Evolutionary conservation across 2,797 vertebrate genomes (phyloP), one percentile per base, ranked within the genome.

Genomic region (Schizothorax lantsangensis): DNA sequence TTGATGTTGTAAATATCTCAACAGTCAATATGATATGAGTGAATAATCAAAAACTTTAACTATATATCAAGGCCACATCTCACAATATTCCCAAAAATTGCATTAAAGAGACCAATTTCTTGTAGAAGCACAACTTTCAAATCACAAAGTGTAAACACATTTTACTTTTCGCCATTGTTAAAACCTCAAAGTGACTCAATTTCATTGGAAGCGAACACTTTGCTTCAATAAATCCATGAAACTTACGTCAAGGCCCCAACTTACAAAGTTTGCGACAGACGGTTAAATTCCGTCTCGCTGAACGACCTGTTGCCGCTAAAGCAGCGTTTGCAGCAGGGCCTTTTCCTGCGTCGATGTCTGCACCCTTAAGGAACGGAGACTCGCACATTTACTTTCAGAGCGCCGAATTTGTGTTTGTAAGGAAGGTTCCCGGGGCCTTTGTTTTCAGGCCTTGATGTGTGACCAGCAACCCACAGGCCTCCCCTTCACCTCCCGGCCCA

Each of bases 371-470:
- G 45, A 96, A 79, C 68, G 26, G 78, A 90, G 86, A 81, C 83
- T 83, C 85, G 95, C 95, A 95, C 96, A 96, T 96, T 96, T 96
- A 95, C 96, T 96, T 96, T 96, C 95, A 94, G 95, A 92, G 93
- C 95, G 93, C 94, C 94, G 95, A 96, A 96, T 97, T 96, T 96
- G 95, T 97, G 96, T 97, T 96, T 96, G 96, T 96, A 94, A 96
- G 96, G 95, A 96, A 96, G 96, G 96, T 95, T 97, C 96, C 95
- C 93, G 95, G 95, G 90, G 92, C 95, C 97, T 98, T 98, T 99
- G 98, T 99, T 95, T 97, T 92, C 96, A 96, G 95, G 96, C 97
- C 98, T 97, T 98, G 97, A 98, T 98, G 98, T 99, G 98, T 98
- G 97, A 98, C 97, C 97, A 96, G 95, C 90, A 94, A 95, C 95